Base-by-base conservation (phyloP, 2,888 invertebrate genomes). In the Phalangium opilio region DNA sequence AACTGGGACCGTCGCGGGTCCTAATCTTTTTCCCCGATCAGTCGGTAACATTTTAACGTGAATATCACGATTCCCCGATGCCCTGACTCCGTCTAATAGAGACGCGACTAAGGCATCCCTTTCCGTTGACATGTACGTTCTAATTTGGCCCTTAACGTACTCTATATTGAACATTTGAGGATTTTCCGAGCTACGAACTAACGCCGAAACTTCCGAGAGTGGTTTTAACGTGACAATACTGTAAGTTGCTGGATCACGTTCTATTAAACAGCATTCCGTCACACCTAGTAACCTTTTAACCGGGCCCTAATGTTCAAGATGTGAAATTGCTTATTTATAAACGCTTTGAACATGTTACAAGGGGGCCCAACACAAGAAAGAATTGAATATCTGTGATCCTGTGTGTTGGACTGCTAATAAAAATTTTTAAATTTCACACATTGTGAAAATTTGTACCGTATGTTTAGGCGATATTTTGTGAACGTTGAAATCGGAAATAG, bases 211-310 rank as follows among this genome's bases (percentile, higher is more conserved):
- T 60, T 70, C 69, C 61, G 68, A 68, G 47, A 74, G 61, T 18
- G 72, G 71, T 53, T 69, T 67, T 42, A 91, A 72, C 17, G 93
- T 93, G 56, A 90, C 81, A 44, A 91, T 82, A 58, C 82, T 84
- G 65, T 99, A 99, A 1, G 95, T 93, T 64, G 86, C 87, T 2
- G 91, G 90, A 70, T 99, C 98, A 56, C 98, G 75, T 70, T 99
- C 98, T 43, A 99, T 70, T 44, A 99, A 72, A 64, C 96, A 96
- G 0, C 84, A 83, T 67, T 98, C 96, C 0, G 91, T 89, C 17
- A 99, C 74, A 63, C 96, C 96, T 27, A 99, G 73, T 0, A 87
- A 83, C 48, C 96, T 75, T 53, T 85, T 74, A 58, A 87, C 81
- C 0, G 85, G 81, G 60, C 90, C 90, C 55, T 59, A 41, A 32